Evolutionary conservation across 2,797 vertebrate species (phyloP).

Genomic region (Neosilurus hyrtlii): DNA sequence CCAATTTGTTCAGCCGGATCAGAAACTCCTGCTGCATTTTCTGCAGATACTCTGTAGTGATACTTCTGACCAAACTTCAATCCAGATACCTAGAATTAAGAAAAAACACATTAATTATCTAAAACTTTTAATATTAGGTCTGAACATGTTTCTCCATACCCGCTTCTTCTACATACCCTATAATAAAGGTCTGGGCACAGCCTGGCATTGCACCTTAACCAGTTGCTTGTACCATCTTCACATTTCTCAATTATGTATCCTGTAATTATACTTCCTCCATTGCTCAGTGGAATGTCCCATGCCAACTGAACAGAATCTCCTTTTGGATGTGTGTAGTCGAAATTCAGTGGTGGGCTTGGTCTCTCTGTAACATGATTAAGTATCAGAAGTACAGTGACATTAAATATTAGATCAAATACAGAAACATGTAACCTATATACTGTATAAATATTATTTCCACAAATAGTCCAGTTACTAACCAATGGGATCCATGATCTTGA

Average conservation of each 20-base stretch:
- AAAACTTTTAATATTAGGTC: background rate
- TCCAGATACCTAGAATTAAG: conserved; percentile 80
- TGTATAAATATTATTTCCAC: conserved; percentile 6
- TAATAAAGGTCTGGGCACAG: conserved; percentile 87
- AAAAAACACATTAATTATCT: background rate
- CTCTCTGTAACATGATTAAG: conserved; percentile 74
- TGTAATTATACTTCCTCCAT: conserved; percentile 90
- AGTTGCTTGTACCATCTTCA: conserved; percentile 88
- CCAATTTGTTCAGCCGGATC: conserved; percentile 88
- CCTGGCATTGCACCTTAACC: conserved; percentile 90
- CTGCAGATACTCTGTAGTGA: conserved; percentile 90
- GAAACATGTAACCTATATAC: background rate
- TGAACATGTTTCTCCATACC: background rate
- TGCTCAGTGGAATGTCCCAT: conserved; percentile 90
- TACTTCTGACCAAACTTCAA: conserved; percentile 87
- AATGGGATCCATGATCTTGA: conserved; percentile 95
- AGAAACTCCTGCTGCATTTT: conserved; percentile 93
- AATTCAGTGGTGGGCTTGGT: conserved; percentile 91
- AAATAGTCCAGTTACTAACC: conserved; percentile 65
- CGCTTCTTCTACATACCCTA: conserved; percentile 71
- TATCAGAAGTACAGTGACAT: background rate
- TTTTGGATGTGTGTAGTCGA: conserved; percentile 84
- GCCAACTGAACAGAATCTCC: conserved; percentile 85
- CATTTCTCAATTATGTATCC: conserved; percentile 92
- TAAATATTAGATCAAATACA: background rate